A percentile compares a stretch with the other conserved stretches of the same genome.
These are phyloP conservation scores for Daktulosphaira vitifoliae DNA, from an alignment of 1,140 invertebrate genomes.

Conservation along the genomic window DNA sequence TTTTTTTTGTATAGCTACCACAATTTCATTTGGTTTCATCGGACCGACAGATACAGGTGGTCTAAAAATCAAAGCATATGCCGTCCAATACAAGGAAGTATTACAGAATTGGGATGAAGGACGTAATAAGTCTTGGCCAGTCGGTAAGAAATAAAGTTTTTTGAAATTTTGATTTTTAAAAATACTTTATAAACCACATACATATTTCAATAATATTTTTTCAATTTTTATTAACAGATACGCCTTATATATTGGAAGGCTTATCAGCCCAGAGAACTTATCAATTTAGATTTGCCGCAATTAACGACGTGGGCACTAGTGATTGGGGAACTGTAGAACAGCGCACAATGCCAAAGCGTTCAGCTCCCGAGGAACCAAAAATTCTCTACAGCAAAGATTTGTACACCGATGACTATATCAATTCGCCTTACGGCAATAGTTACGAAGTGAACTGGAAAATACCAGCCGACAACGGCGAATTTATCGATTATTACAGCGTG, in stretches of 20 bases:
- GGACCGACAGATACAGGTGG: slow-evolving; percentile 63
- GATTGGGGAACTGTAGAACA: slow-evolving; percentile 54
- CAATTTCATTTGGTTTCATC: slow-evolving; percentile 65
- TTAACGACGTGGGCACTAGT: slow-evolving; percentile 73
- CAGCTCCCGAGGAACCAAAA: slow-evolving; percentile 49
- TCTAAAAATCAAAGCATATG: slow-evolving; percentile 60
- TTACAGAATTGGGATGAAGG: slow-evolving; percentile 55
- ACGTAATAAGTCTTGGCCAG: slow-evolving; percentile 64
- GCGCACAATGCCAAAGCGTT: slow-evolving; percentile 51
- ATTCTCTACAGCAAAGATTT: slow-evolving; percentile 44
- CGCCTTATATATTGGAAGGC: slow-evolving; percentile 67
- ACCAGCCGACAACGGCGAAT: slow-evolving; percentile 78
- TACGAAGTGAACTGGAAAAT: slow-evolving; percentile 73
- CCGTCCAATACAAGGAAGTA: slow-evolving; percentile 64
- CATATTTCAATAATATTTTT: no score
- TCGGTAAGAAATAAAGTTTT: slow-evolving; percentile 52
- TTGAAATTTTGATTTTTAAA: no score
- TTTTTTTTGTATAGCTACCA: slow-evolving; percentile 54
- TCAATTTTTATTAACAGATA: slow-evolving; percentile 39
- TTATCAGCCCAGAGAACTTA: slow-evolving; percentile 70
- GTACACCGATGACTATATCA: slow-evolving; percentile 40
- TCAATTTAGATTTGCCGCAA: slow-evolving; percentile 72
- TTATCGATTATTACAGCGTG: slow-evolving; percentile 73
- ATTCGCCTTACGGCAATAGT: slow-evolving; percentile 58
- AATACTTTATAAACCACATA: no score